Conservation (phyloP, 1,140 invertebrate genomes). For the Drosophila miranda region DNA sequence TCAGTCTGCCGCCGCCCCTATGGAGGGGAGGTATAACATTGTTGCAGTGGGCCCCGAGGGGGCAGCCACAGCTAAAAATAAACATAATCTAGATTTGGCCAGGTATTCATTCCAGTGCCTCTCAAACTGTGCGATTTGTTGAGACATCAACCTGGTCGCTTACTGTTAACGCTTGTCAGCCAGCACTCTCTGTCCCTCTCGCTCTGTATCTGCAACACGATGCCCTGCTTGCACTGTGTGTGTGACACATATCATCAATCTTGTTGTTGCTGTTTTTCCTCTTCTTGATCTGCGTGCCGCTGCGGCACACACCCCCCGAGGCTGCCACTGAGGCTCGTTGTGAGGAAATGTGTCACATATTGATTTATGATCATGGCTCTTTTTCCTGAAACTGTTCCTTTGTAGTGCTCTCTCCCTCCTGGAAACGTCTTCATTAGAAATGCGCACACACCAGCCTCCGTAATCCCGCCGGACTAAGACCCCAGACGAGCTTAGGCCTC, state of each 20-base stretch:
- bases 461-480: slow-evolving; percentile 17
- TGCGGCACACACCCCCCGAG: slow-evolving; percentile 47
- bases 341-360: slow-evolving; percentile 80
- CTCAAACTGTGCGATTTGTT: slow-evolving; percentile 50
- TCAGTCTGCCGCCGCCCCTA: too few relatives aligned
- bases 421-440: slow-evolving; percentile 77
- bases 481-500: slow-evolving; percentile 5
- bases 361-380: slow-evolving; percentile 69
- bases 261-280: slow-evolving; percentile 30
- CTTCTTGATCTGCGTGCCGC: slow-evolving; percentile 8
- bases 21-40: slow-evolving; percentile 37
- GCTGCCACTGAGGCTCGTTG: slow-evolving; percentile 33
- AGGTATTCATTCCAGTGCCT: slow-evolving; percentile 37
- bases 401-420: slow-evolving; percentile 31
- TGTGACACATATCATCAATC: slow-evolving; percentile 69
- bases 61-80: slow-evolving; percentile 64
- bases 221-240: slow-evolving; percentile 52
- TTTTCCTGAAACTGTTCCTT: slow-evolving; percentile 48
- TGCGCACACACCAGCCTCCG: slow-evolving; percentile 45
- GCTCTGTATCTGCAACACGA: slow-evolving; percentile 29
- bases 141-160: slow-evolving; percentile 31
- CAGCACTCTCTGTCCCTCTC: neutral
- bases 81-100: slow-evolving; percentile 71
- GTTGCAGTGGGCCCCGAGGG: slow-evolving; percentile 24
- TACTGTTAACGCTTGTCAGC: slow-evolving; percentile 72